These are phyloP conservation scores for Clarias macrocephalus DNA, from an alignment of 2,113 vertebrate genomes.

Conservation along the genomic window DNA sequence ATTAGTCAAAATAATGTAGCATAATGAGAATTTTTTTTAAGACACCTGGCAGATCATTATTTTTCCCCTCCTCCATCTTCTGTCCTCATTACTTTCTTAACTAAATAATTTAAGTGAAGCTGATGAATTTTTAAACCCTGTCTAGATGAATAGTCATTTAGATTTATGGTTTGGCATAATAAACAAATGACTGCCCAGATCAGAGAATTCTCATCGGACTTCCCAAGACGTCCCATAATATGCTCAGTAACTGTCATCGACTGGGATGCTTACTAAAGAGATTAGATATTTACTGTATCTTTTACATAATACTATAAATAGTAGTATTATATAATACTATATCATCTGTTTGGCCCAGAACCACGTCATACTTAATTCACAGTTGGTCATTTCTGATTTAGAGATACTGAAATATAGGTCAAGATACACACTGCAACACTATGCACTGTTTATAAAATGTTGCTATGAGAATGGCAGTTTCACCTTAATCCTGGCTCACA, in stretches of 20 bases:
- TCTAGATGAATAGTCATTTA: constrained; percentile 34
- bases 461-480: not conserved
- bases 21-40: not conserved
- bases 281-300: not conserved
- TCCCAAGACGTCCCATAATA: not conserved
- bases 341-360: not conserved
- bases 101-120: constrained; percentile 35
- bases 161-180: constrained; percentile 22
- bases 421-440: not conserved
- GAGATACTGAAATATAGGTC: not conserved
- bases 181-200: constrained; percentile 14
- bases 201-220: not conserved
- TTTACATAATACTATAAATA: not conserved
- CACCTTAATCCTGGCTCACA: not conserved
- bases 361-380: not conserved
- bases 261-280: not conserved
- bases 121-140: constrained; percentile 46
- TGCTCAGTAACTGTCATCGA: not conserved
- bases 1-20: not conserved
- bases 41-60: not conserved
- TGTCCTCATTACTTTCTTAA: constrained; percentile 31
- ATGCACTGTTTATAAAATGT: not conserved
- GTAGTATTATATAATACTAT: not conserved
- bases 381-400: not conserved
- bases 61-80: not conserved